Conservation (phyloP, 2,113 vertebrate genomes). For the Bubo bubo region DNA sequence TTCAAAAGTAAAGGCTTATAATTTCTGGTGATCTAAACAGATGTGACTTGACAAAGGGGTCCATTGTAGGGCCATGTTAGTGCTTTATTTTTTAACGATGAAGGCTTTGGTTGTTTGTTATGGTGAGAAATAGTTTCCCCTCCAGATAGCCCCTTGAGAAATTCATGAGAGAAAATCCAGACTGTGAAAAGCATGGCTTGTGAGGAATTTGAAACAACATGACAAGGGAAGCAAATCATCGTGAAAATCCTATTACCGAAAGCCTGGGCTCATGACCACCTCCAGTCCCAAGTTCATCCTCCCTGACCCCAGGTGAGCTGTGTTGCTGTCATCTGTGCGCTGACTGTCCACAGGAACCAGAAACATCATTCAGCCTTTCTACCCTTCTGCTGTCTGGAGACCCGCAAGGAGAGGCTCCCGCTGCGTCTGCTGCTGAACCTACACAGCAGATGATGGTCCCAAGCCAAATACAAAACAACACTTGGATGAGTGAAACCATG, state of each 20-base stretch:
- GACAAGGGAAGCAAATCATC: slow-evolving; percentile 35
- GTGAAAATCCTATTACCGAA: neutral
- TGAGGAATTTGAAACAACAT: slow-evolving; percentile 60
- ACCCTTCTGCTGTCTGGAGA: neutral
- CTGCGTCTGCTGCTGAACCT: neutral
- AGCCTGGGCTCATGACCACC: neutral
- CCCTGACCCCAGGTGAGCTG: neutral
- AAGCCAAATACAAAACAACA: neutral
- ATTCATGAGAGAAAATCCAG: slow-evolving; percentile 63
- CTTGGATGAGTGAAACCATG: neutral
- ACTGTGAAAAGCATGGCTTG: slow-evolving; percentile 66
- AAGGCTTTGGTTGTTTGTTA: slow-evolving; percentile 65
- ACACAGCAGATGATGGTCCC: neutral
- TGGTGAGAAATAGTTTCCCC: slow-evolving; percentile 66
- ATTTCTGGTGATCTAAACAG: slow-evolving; percentile 63
- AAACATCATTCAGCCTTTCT: neutral
- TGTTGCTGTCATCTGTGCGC: neutral
- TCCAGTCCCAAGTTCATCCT: neutral
- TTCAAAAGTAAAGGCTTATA: slow-evolving; percentile 42
- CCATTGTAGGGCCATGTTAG: slow-evolving; percentile 26
- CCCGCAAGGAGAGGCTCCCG: neutral
- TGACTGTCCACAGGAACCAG: neutral
- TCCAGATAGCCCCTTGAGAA: slow-evolving; percentile 64
- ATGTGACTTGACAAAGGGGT: slow-evolving; percentile 52
- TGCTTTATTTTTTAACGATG: slow-evolving; percentile 54